phyloP scores from a whole-genome alignment of 2,113 vertebrate species.

The Phoenicopterus ruber region DNA sequence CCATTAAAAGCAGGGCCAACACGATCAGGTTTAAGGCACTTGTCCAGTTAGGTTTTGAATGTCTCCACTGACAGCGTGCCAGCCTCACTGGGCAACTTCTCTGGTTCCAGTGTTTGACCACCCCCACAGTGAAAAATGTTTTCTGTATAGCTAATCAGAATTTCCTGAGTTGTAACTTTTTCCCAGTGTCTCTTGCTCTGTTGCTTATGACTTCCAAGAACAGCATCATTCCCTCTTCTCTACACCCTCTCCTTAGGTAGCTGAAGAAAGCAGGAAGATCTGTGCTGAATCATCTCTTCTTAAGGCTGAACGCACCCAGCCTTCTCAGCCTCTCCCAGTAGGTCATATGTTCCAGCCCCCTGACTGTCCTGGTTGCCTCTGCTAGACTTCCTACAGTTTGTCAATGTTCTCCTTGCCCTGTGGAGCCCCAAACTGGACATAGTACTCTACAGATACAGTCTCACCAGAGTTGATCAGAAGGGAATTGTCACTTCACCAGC shows the following conservation, averaged over 20 bases:
- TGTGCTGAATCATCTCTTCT: not conserved
- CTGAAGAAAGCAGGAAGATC: not conserved
- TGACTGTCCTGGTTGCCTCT: not conserved
- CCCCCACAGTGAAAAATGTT: not conserved
- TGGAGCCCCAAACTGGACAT: not conserved
- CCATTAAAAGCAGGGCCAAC: not conserved
- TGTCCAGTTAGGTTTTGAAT: not conserved
- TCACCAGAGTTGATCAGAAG: not conserved
- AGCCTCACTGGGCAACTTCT: not conserved
- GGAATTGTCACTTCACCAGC: not conserved
- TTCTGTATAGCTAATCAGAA: not conserved
- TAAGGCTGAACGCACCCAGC: fast-evolving
- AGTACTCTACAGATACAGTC: not conserved
- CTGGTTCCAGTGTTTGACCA: not conserved
- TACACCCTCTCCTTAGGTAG: not conserved
- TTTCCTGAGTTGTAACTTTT: not conserved
- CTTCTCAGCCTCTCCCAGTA: not conserved
- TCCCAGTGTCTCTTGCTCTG: not conserved
- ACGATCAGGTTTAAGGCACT: not conserved
- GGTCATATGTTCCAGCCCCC: not conserved
- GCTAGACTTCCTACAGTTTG: not conserved
- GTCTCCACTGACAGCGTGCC: not conserved
- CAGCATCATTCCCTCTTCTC: not conserved
- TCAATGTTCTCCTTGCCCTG: not conserved
- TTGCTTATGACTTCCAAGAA: not conserved